Conservation (phyloP, 2,113 vertebrate species). For the Agapornis roseicollis region DNA sequence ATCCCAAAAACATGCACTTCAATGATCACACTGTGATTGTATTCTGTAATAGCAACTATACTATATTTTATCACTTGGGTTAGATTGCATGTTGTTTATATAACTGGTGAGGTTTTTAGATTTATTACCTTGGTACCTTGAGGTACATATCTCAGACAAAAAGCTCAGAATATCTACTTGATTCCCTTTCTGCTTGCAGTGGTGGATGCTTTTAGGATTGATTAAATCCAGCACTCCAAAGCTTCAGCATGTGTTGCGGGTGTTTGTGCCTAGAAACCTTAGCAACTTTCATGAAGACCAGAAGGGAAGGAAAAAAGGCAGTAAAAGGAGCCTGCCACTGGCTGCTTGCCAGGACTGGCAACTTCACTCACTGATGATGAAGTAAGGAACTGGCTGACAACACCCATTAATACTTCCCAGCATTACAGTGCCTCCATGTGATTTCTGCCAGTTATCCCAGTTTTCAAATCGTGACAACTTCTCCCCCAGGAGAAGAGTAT, state of each 20-base stretch:
- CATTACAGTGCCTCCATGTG: not conserved
- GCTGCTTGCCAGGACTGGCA: not conserved
- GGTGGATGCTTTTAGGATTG: not conserved
- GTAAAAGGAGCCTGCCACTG: not conserved
- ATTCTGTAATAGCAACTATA: slow-evolving; percentile 3
- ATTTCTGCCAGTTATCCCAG: not conserved
- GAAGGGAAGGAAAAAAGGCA: too few relatives aligned
- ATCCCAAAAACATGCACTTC: not conserved
- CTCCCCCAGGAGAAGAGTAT: not conserved
- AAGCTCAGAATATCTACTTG: not conserved
- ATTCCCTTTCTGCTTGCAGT: not conserved
- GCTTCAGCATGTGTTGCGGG: not conserved
- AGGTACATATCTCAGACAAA: not conserved
- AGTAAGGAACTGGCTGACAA: slow-evolving; percentile 7
- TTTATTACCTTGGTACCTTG: slow-evolving; percentile 17
- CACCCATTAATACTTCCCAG: not conserved
- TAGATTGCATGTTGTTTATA: not conserved
- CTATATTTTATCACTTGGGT: slow-evolving; percentile 26
- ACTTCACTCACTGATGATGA: not conserved
- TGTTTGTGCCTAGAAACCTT: not conserved
- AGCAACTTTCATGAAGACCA: not conserved
- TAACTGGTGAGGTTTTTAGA: not conserved
- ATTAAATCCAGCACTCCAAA: not conserved
- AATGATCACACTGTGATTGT: not conserved
- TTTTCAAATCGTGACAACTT: not conserved